A percentile compares a stretch with the other conserved stretches of the same genome.
Conservation (phyloP, 2,797 vertebrate genomes). For the Falco rusticolus region DNA sequence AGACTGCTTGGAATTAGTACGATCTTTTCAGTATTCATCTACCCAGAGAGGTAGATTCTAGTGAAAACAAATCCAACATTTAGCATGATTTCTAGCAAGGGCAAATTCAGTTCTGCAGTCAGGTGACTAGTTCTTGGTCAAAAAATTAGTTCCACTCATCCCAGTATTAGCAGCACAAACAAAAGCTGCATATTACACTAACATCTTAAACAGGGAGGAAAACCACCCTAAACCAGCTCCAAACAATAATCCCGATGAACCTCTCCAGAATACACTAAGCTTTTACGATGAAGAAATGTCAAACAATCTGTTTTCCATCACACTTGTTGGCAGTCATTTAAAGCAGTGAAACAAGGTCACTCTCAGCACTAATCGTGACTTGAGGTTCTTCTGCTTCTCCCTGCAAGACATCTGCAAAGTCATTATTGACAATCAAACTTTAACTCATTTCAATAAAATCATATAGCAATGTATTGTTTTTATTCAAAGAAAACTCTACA, state of each 20-base stretch:
- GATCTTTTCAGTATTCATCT: neutral
- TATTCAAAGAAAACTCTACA: neutral
- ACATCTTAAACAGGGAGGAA: neutral
- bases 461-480: neutral
- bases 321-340: neutral
- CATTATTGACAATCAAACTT: fast-evolving
- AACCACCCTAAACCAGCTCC: neutral
- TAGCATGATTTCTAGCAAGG: neutral
- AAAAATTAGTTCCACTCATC: neutral
- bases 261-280: neutral
- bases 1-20: neutral
- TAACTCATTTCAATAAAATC: neutral
- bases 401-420: neutral
- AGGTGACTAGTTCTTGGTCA: neutral
- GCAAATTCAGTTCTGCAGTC: neutral
- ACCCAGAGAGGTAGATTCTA: neutral
- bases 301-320: neutral
- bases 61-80: neutral
- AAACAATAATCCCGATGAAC: neutral
- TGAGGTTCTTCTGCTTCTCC: neutral
- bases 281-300: neutral
- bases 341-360: neutral
- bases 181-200: neutral
- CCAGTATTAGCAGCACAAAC: fast-evolving
- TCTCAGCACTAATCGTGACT: neutral